Percentiles rank a stretch among this genome's conserved stretches.
Conservation (phyloP, 2,113 vertebrate species). For the Ciconia boyciana region DNA sequence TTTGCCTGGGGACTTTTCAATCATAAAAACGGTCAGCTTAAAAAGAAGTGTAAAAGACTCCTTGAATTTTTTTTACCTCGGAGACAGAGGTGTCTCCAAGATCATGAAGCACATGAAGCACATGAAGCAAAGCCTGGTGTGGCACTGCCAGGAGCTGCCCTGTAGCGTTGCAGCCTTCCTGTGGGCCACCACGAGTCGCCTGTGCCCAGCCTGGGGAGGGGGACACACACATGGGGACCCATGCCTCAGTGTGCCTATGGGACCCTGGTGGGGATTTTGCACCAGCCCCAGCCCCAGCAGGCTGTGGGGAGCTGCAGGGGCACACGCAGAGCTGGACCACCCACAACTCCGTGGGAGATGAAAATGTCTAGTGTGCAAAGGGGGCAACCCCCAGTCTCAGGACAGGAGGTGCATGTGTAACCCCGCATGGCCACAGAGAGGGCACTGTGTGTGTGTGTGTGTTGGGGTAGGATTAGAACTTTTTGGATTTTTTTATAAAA, state of each 20-base stretch:
- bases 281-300: background rate
- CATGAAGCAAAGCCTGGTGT: background rate
- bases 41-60: background rate
- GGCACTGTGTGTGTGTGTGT: background rate
- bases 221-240: too few species aligned
- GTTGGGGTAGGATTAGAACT: background rate
- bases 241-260: background rate
- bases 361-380: background rate
- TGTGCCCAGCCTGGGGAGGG: background rate
- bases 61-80: background rate
- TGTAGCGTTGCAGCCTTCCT: rapidly evolving
- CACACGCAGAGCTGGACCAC: background rate
- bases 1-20: background rate
- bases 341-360: background rate
- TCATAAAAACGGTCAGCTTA: background rate
- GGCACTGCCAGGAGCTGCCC: background rate
- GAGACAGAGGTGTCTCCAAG: background rate
- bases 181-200: rapidly evolving
- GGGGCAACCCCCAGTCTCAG: background rate
- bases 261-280: background rate
- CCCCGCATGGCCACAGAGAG: background rate
- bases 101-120: too few species aligned
- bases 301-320: background rate
- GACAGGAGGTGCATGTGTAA: background rate
- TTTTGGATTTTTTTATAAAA: background rate